Conservation (phyloP, 1,140 invertebrate species). For the Piezodorus guildinii region DNA sequence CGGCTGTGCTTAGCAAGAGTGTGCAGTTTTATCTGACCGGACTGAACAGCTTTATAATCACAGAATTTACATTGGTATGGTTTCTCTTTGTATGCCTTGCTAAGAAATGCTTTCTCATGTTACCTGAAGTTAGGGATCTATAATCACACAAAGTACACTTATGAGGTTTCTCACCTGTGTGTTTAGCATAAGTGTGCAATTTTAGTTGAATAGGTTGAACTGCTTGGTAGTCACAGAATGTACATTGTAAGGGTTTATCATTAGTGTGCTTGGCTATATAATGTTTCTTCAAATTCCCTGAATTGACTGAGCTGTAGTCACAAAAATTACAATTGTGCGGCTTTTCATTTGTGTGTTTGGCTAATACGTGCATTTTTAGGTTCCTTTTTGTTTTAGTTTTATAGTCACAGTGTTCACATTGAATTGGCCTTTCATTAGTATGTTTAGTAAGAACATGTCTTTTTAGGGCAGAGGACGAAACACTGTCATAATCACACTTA, state of each 20-base stretch:
- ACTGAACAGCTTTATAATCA: neutral
- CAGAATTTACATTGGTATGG: neutral
- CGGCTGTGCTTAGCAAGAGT: neutral
- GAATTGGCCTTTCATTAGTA: neutral
- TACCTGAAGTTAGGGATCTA: neutral
- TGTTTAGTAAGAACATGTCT: neutral
- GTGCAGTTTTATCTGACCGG: neutral
- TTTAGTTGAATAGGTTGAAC: neutral
- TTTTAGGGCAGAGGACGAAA: neutral
- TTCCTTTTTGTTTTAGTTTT: neutral
- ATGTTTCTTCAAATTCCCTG: neutral
- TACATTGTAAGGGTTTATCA: neutral
- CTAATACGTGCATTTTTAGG: neutral
- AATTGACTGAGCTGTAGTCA: neutral
- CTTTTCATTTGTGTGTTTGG: neutral
- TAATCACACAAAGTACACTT: neutral
- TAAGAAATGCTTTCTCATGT: neutral
- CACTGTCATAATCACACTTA: neutral
- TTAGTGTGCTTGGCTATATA: neutral
- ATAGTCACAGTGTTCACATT: neutral
- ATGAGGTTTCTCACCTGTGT: neutral
- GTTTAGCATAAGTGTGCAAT: neutral
- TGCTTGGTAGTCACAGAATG: neutral
- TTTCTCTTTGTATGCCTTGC: neutral
- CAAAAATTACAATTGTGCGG: neutral